Evolutionary conservation across 2,113 vertebrate genomes (phyloP), one percentile per base, ranked within the genome.

Genomic region (Ardeotis arabs): DNA sequence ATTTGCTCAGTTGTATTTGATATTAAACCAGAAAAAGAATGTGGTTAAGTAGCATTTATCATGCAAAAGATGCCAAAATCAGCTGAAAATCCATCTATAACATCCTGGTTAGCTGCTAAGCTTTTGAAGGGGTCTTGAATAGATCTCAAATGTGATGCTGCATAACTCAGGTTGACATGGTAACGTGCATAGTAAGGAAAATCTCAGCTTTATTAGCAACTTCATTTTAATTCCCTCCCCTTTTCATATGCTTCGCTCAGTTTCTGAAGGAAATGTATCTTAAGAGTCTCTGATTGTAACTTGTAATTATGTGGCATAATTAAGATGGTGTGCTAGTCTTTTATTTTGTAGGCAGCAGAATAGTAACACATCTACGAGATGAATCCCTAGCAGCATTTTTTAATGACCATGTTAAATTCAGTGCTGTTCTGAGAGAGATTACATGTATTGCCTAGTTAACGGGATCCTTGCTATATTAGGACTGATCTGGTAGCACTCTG

Each of bases 131-230:
- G 77, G 77, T 90, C 78, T 95, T 96, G 94, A 97, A 94, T 94
- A 95, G 91, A 92, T 91, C 77, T 96, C 70, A 84, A 67, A 95
- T 92, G 87, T 94, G 91, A 92, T 95, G 89, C 96, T 95, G 89
- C 93, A 80, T 96, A 97, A 95, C 92, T 95, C 91, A 73, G 84
- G 96, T 97, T 97, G 96, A 97, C 95, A 97, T 96, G 95, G 96
- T 95, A 97, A 96, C 95, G 12, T 79, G 95, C 93, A 91, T 73
- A 92, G 89, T 95, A 96, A 95, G 84, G 89, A 96, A 96, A 95
- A 91, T 77, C 87, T 91, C 89, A 94, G 94, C 94, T 95, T 96
- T 95, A 96, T 96, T 90, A 92, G 64, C 72, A 95, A 93, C 66
- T 96, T 93, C 76, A 67, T 90, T 95, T 91, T 86, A 81, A 88